Evolutionary conservation across 1,140 invertebrate genomes (phyloP), one percentile per base, ranked within the genome.

Genomic region (Bombus sibiricus): DNA sequence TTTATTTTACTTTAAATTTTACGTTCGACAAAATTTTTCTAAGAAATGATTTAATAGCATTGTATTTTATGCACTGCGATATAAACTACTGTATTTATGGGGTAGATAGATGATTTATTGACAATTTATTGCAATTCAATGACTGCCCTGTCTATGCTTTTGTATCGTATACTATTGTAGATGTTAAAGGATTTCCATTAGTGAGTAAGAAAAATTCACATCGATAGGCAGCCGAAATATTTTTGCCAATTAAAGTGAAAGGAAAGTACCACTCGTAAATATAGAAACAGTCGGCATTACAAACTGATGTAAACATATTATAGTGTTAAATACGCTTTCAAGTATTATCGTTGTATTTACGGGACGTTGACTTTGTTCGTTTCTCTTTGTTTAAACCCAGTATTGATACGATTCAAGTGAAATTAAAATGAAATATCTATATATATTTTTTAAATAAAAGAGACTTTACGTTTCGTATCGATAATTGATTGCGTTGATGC

Each of bases 171-270:
- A 53, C 1, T 22, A 18, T 47, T 47, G 43, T 47, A 53, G 18
- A 22, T 22, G 6, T 53, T 53, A 53, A 53, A 53, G 18, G 47
- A 53, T 53, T 53, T 53, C 5, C 18, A 53, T 53, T 53, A 15
- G 18, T 1, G 18, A 22, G 18, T 53, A 22, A 53, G 47, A 22
- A 18, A 53, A 53, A 22, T 53, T 53, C 6, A 47, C 2, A 32
- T 25, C 9, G n/a, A 9, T 13, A 57, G 47, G 37, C 25, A 47
- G 41, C 9, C 57, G n/a, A 68, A 66, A 66, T 53, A 66, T 43
- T 84, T 77, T 84, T 34, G 12, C 22, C 9, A n/a, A 84, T 15
- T 3, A 41, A 73, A 39, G 71, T 69, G 75, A 71, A 71, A 84
- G 75, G 75, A 71, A 71, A 83, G 41, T 69, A 12, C 41, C 57